These are phyloP conservation scores for Drosophila mettleri DNA, from an alignment of 2,888 invertebrate species.

Conservation along the genomic window DNA sequence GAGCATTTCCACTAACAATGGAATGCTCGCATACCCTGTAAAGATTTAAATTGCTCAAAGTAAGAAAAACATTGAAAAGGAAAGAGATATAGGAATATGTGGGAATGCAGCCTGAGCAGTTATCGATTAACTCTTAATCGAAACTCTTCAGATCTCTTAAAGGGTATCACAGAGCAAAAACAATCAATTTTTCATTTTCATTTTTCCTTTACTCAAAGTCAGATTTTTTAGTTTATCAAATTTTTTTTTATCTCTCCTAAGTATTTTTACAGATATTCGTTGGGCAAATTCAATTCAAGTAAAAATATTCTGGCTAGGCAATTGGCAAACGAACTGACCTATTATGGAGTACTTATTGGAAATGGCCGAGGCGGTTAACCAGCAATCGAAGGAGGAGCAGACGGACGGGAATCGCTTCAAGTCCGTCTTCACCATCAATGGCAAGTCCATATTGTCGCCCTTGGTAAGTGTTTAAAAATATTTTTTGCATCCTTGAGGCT, in stretches of 20 bases:
- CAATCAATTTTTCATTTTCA: not conserved
- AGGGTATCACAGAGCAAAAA: not conserved
- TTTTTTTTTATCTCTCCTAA: not conserved
- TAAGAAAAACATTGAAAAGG: not conserved
- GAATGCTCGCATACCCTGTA: slow-evolving; percentile 1
- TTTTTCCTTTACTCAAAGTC: slow-evolving; percentile 11
- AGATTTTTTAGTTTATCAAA: slow-evolving; percentile 16
- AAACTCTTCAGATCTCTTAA: not conserved
- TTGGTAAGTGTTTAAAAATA: slow-evolving; percentile 42
- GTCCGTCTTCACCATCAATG: slow-evolving; percentile 47
- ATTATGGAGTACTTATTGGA: slow-evolving; percentile 52
- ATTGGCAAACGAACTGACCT: slow-evolving; percentile 12
- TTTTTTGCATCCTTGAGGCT: not conserved
- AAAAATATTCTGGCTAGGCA: slow-evolving; percentile 9
- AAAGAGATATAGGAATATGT: not conserved
- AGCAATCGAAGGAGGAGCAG: not conserved
- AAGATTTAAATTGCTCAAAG: too few species aligned
- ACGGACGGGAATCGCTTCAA: not conserved
- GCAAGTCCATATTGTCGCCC: slow-evolving; percentile 53
- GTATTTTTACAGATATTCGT: not conserved
- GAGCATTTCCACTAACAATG: slow-evolving; percentile 4
- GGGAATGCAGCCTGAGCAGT: too few species aligned
- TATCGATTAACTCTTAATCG: too few species aligned
- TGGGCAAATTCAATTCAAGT: not conserved
- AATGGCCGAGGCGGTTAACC: slow-evolving; percentile 26